Conservation (phyloP, 2,888 invertebrate species). For the Protodeltote pygarga region DNA sequence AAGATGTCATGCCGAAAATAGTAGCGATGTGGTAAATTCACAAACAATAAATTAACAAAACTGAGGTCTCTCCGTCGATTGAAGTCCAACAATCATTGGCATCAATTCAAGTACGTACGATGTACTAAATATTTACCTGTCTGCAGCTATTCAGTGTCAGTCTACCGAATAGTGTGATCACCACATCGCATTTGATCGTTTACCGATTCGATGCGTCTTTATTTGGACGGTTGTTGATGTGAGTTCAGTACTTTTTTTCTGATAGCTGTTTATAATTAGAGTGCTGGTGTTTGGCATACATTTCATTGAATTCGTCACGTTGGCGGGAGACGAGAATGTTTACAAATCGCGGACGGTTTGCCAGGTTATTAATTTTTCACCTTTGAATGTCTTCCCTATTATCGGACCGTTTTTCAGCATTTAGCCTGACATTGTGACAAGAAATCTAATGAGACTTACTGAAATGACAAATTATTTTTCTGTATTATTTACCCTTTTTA, state of each 20-base stretch:
- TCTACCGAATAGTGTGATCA: constrained; percentile 59
- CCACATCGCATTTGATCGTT: constrained; percentile 41
- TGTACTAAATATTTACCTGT: constrained; percentile 83
- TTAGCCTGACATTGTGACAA: constrained; percentile 24
- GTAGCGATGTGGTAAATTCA: constrained; percentile 66
- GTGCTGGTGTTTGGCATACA: constrained; percentile 70
- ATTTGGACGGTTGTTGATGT: constrained; percentile 62
- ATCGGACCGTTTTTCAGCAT: constrained; percentile 26
- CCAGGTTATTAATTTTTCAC: constrained; percentile 57
- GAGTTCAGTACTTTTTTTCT: constrained; percentile 62
- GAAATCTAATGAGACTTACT: neutral
- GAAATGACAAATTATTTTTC: constrained; percentile 22
- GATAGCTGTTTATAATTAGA: constrained; percentile 73
- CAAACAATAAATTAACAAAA: constrained; percentile 71
- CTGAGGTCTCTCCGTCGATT: constrained; percentile 74
- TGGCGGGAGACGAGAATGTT: constrained; percentile 60
- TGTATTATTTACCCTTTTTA: neutral
- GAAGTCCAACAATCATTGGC: constrained; percentile 82
- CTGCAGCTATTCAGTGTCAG: constrained; percentile 68
- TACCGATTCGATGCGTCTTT: constrained; percentile 57
- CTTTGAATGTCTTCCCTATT: constrained; percentile 46
- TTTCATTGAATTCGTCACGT: constrained; percentile 70
- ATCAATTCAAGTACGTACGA: constrained; percentile 76
- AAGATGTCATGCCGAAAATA: constrained; percentile 60
- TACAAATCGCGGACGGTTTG: constrained; percentile 56